These are phyloP conservation scores for Pissodes strobi DNA, from an alignment of 1,140 invertebrate genomes.

Conservation along the genomic window DNA sequence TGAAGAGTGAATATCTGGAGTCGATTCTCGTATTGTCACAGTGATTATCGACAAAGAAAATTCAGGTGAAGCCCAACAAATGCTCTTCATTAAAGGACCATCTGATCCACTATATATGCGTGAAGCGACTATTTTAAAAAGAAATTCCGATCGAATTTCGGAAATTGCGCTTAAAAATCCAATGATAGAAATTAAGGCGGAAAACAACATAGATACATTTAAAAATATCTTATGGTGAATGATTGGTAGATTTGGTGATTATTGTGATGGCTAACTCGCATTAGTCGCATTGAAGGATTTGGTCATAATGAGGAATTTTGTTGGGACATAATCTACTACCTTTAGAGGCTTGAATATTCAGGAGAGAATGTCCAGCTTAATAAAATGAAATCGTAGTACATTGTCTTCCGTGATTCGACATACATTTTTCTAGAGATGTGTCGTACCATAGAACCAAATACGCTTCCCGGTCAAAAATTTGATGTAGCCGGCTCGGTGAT, in stretches of 20 bases:
- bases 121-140: slow-evolving; percentile 4
- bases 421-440: slow-evolving; percentile 6
- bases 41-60: slow-evolving; percentile 1
- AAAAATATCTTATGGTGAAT: too few relatives aligned
- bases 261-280: too few relatives aligned
- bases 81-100: background rate
- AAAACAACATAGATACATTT: too few relatives aligned
- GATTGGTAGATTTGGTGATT: too few relatives aligned
- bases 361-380: background rate
- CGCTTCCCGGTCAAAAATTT: too few relatives aligned
- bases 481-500: too few relatives aligned
- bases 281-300: background rate
- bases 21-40: too few relatives aligned
- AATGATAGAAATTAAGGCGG: too few relatives aligned
- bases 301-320: background rate
- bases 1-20: too few relatives aligned
- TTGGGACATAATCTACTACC: too few relatives aligned
- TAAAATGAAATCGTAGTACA: background rate
- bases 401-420: slow-evolving; percentile 13
- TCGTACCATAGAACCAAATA: background rate
- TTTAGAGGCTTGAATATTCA: too few relatives aligned
- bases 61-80: background rate
- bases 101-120: background rate
- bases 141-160: background rate
- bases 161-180: slow-evolving; percentile 3